Conservation (phyloP, 2,113 vertebrate species). For the Spilogale gracilis region DNA sequence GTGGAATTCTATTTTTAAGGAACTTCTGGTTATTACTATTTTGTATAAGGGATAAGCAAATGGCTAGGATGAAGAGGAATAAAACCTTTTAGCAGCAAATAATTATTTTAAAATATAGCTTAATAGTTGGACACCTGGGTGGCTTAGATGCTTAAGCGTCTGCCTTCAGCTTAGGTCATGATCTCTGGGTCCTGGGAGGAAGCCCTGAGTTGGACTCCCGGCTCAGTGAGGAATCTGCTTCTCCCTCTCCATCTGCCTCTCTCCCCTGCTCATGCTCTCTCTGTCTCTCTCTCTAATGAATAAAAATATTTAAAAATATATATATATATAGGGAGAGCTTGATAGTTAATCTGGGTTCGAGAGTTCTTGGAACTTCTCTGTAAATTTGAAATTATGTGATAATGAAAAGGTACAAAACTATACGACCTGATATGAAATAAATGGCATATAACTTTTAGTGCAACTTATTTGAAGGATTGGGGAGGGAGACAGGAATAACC, state of each 20-base stretch:
- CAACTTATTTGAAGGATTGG: not conserved
- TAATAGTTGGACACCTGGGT: not conserved
- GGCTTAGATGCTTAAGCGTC: no score
- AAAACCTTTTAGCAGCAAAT: constrained; percentile 5
- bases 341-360: not conserved
- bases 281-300: no score
- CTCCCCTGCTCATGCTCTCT: no score
- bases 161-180: no score
- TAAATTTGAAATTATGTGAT: constrained; percentile 45
- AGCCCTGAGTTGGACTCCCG: no score
- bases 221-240: no score
- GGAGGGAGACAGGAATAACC: not conserved
- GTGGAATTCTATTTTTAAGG: constrained; percentile 37
- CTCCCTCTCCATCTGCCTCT: no score
- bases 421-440: not conserved
- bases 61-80: not conserved
- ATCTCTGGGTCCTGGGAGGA: no score
- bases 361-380: not conserved
- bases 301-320: no score
- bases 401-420: constrained; percentile 15
- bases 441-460: not conserved
- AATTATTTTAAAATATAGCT: constrained; percentile 14
- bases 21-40: constrained; percentile 36
- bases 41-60: not conserved
- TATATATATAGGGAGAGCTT: not conserved